Evolutionary conservation across 2,797 vertebrate genomes (phyloP).

Genomic region (Oreortyx pictus): DNA sequence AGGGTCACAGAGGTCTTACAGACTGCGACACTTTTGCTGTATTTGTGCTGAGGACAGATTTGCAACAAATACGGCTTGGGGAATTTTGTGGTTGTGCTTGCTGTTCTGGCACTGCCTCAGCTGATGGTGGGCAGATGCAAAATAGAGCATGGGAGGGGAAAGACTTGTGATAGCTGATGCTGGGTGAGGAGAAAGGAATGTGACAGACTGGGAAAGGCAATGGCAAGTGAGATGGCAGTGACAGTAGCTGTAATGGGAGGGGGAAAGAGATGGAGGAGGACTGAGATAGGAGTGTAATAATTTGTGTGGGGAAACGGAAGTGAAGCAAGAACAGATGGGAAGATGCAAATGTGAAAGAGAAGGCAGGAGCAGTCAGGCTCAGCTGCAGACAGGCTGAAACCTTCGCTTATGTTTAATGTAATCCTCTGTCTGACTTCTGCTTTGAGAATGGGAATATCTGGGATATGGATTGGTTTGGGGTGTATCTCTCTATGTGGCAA

Average conservation of each 20-base stretch:
- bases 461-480: neutral
- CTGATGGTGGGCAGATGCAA: neutral
- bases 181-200: neutral
- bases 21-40: neutral
- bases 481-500: neutral
- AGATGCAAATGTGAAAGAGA: slow-evolving; percentile 55
- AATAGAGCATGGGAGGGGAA: neutral
- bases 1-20: neutral
- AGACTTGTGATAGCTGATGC: neutral
- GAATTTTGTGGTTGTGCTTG: neutral
- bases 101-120: neutral
- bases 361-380: slow-evolving; percentile 31
- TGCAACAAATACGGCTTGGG: neutral
- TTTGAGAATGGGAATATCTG: slow-evolving; percentile 13
- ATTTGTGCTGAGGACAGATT: neutral
- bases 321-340: slow-evolving; percentile 62
- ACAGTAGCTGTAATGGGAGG: neutral
- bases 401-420: neutral
- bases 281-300: slow-evolving; percentile 34
- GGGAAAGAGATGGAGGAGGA: slow-evolving; percentile 43
- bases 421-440: neutral
- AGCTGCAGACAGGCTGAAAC: slow-evolving; percentile 45
- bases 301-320: slow-evolving; percentile 51
- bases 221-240: neutral
- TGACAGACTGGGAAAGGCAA: slow-evolving; percentile 31